Evolutionary conservation across 2,113 vertebrate species (phyloP).

Genomic region (Daphoenositta chrysoptera): DNA sequence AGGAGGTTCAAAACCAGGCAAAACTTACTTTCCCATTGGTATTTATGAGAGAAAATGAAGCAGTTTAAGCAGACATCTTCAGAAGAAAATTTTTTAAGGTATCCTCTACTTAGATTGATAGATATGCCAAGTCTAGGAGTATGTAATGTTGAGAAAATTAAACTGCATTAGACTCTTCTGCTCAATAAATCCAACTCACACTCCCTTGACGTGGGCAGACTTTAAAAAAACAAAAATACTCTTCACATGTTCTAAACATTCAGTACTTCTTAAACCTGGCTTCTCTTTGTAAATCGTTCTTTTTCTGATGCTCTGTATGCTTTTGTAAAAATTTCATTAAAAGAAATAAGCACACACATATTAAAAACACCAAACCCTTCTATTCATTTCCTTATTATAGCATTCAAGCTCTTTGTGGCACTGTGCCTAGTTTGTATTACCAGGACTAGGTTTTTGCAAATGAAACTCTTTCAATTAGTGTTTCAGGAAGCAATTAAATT

Average conservation of each 20-base stretch:
- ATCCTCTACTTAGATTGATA: background rate
- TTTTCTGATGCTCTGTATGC: background rate
- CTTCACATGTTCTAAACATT: background rate
- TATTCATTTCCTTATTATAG: constrained; percentile 60
- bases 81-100: background rate
- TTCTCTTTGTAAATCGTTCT: background rate
- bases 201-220: background rate
- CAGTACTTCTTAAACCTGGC: background rate
- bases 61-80: background rate
- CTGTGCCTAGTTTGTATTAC: constrained; percentile 73
- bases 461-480: constrained; percentile 79
- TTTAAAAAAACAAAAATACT: background rate
- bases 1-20: background rate
- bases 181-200: background rate
- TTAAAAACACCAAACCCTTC: background rate
- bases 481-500: constrained; percentile 80
- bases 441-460: constrained; percentile 71
- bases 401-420: constrained; percentile 68
- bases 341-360: constrained; percentile 26
- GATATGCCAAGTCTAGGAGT: background rate
- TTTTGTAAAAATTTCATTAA: constrained; percentile 27
- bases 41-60: background rate
- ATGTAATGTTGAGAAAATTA: background rate
- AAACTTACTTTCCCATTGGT: background rate
- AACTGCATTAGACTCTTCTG: background rate